Evolutionary conservation across 2,797 vertebrate species (phyloP), one percentile per base, ranked within the genome.

Genomic region (Anomalospiza imberbis): DNA sequence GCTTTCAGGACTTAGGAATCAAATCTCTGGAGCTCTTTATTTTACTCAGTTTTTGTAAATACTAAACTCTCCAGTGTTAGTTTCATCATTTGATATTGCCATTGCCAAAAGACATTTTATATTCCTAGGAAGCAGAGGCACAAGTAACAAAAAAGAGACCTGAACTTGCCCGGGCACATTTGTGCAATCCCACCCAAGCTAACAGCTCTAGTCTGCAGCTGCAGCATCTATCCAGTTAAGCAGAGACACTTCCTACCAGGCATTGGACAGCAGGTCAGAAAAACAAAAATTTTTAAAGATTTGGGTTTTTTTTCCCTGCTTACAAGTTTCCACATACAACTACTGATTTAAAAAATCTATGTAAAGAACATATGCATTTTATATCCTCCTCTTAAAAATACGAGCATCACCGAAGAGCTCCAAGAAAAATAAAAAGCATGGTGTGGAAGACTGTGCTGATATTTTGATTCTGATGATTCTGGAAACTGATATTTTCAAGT

Each of bases 41-140:
- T 94, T 94, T 89, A 91, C 94, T 70, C 89, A 90, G 31, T 92
- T 91, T 94, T 85, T 93, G 82, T 96, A 95, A 97, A 97, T 94
- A 95, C 79, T 80, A 79, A 96, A 88, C 62, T 63, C 89, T 85
- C 73, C 80, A 88, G 53, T 34, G 58, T 85, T 83, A 79, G n/a
- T 71, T 92, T 74, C 81, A 51, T 70, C 68, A 92, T 58, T 68
- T 55, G 61, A 48, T 44, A 85, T n/a, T 79, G 88, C 71, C 45
- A 47, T 24, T 45, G 61, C 71, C 83, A 93, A 91, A 94, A 94
- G 42, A 91, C 36, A 80, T 76, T 61, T 74, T 44, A 68, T 74
- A 79, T 60, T 92, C 47, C 22, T 61, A 85, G 62, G 84, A 94
- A 94, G 74, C 32, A 87, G 47, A 78, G 44, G 42, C 32, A 78